phyloP scores from a whole-genome alignment of 2,113 vertebrate genomes.

The Neodon shergylaensis region DNA sequence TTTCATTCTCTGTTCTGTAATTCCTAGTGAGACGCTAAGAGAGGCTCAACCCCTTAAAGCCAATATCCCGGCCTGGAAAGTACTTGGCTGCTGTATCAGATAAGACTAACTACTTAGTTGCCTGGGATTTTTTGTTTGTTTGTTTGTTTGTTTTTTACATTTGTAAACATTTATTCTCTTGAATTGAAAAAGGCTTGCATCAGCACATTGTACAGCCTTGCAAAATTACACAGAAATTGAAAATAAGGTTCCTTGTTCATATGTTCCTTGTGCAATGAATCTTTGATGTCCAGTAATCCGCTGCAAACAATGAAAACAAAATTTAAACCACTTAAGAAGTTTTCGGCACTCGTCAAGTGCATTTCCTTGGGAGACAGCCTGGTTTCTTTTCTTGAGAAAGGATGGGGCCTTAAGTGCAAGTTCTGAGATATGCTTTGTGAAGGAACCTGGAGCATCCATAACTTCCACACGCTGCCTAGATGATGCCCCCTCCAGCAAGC shows the following conservation, averaged over 20 bases:
- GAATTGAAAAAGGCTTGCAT: slow-evolving; percentile 93
- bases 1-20: neutral
- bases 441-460: neutral
- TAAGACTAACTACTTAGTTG: neutral
- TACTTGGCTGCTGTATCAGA: neutral
- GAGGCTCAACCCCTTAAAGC: neutral
- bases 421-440: slow-evolving; percentile 8
- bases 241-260: slow-evolving; percentile 87
- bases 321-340: slow-evolving; percentile 86
- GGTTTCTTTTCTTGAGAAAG: neutral
- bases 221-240: slow-evolving; percentile 89
- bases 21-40: neutral
- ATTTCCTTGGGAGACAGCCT: slow-evolving; percentile 74
- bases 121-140: no score
- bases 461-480: neutral
- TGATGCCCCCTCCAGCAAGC: neutral
- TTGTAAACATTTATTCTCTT: slow-evolving; percentile 98
- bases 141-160: slow-evolving; percentile 72
- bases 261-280: slow-evolving; percentile 87
- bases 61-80: neutral
- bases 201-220: slow-evolving; percentile 93
- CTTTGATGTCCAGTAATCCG: slow-evolving; percentile 89
- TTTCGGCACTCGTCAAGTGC: slow-evolving; percentile 87
- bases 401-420: neutral
- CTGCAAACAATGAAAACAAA: slow-evolving; percentile 86